These are phyloP conservation scores for Chlorocebus sabaeus DNA, from an alignment of 2,113 vertebrate species.

Conservation along the genomic window DNA sequence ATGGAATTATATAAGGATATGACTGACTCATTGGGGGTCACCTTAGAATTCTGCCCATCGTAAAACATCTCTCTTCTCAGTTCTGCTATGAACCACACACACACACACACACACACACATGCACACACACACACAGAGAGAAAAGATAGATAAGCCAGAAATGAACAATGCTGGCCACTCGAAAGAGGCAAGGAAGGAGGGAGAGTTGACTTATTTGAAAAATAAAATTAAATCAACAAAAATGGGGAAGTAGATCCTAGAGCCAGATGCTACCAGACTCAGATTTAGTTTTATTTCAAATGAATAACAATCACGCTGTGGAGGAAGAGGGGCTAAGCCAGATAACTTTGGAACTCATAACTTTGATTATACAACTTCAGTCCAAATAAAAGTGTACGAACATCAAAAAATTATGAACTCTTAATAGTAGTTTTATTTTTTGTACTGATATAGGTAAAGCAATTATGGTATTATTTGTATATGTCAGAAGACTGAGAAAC, in stretches of 20 bases:
- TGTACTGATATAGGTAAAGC: neutral
- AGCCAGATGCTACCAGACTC: neutral
- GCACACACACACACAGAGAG: neutral
- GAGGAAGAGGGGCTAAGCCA: neutral
- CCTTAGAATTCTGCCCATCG: neutral
- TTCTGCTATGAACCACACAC: neutral
- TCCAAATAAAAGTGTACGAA: neutral
- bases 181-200: neutral
- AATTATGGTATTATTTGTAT: neutral
- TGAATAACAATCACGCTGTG: neutral
- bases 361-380: neutral
- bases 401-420: neutral
- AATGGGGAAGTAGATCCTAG: neutral
- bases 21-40: neutral
- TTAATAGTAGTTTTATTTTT: neutral
- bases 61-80: neutral
- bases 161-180: neutral
- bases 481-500: neutral
- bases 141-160: neutral
- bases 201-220: neutral
- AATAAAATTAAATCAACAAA: neutral
- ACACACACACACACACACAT: neutral
- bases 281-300: neutral
- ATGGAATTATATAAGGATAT: accelerated
- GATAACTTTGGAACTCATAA: neutral